Base-by-base conservation (phyloP, 1,140 invertebrate species). In the Zaprionus vittiger region DNA sequence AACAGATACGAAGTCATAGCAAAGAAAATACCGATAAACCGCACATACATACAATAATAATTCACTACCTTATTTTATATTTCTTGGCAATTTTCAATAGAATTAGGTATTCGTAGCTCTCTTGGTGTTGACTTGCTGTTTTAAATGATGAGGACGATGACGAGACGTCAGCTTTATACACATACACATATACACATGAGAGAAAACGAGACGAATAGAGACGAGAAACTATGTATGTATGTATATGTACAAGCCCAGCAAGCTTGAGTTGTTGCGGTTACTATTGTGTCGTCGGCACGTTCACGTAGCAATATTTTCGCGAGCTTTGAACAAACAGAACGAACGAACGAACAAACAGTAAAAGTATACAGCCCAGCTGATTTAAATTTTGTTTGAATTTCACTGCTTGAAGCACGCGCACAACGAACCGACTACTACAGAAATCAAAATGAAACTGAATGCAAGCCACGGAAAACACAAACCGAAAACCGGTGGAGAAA, bases 401-500 rank as follows among this genome's bases (percentile, higher is more conserved):
- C 52, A 59, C 41, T 60, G 73, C 60, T 67, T 71, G 31, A 77
- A 77, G 63, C 76, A 79, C 84, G 80, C 77, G 80, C 66, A 80
- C 81, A 67, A 65, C 81, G 75, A 87, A 87, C 82, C 68, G 74
- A 68, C 79, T 63, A 80, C 85, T 78, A 84, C 85, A 81, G 78
- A 87, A 87, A 87, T 90, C 69, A 89, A 87, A 86, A 86, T 83
- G 68, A 86, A 86, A 86, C 84, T 80, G 79, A 84, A 81, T 61
- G 74, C 56, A 67, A 56, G 60, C 66, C 64, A 67, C 81, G 71
- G 44, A 74, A 76, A 87, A 69, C 81, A 66, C 78, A 84, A 79
- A 66, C 72, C 74, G 78, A 62, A 73, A 81, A 86, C 79, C 81
- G 66, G 75, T 41, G 56, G 64, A 60, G 67, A 55, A 55, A 56